Base-by-base conservation (phyloP, 2,797 vertebrate species). In the Labeo calbasu region DNA sequence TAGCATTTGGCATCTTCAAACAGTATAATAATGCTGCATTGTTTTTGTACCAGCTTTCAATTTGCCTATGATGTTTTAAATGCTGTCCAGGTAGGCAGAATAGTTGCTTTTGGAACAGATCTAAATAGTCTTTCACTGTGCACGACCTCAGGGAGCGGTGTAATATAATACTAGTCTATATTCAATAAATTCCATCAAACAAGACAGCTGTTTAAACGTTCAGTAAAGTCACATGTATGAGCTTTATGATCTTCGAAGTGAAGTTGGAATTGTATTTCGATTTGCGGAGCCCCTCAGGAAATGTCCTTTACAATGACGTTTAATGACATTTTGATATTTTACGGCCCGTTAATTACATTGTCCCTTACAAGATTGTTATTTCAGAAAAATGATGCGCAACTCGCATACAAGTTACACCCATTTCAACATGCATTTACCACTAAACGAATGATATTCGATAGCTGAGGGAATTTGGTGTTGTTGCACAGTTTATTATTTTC, bases 281-380 rank as follows among this genome's bases (percentile, higher is more conserved):
- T 57, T 57, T 23, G 32, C 2, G 6, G 28, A 73, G 25, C 32
- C 73, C 72, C 73, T 76, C 6, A 36, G 28, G 72, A 76, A 57
- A 57, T 15, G 73, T 76, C 51, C 21, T 76, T 59, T 57, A 76
- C 73, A 23, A 55, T 40, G 28, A 36, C 11, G 17, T 32, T 36
- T 75, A 75, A 32, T 73, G 50, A 36, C 50, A 76, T 76, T 76
- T 43, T 5, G 73, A 23, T 57, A 40, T 76, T 76, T 57, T 40
- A 57, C 23, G 73, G 73, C 32, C 21, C 40, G 43, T 59, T 76
- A 76, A 57, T 43, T 23, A 23, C 32, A 23, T 23, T 59, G 32
- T 21, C 73, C 23, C 21, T 57, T n/a, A 59, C 32, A 17, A 61
- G 14, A 6, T 61, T 40, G 63, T 17, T 46, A 25, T 46, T 46